These are phyloP conservation scores for Florisuga fusca DNA, from an alignment of 2,797 vertebrate genomes.

Conservation along the genomic window DNA sequence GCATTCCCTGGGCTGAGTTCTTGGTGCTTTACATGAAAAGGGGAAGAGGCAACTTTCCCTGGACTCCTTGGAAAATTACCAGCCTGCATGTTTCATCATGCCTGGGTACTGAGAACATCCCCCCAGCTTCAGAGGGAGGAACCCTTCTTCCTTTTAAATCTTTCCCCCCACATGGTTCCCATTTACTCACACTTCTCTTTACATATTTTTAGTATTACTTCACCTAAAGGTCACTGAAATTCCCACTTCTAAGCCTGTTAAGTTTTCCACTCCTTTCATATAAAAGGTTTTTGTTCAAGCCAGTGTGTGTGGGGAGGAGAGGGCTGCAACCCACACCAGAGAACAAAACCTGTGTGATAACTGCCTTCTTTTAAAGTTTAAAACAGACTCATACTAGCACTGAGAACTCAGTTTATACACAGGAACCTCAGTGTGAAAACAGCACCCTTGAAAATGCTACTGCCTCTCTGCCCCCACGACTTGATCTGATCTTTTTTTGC, in stretches of 20 bases:
- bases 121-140: not conserved
- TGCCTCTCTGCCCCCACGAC: not conserved
- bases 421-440: not conserved
- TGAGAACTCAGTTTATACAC: not conserved
- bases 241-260: slow-evolving; percentile 19
- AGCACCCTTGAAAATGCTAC: not conserved
- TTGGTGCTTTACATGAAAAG: not conserved
- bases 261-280: slow-evolving; percentile 1
- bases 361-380: not conserved
- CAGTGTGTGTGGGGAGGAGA: not conserved
- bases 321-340: not conserved
- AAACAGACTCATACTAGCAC: not conserved
- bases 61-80: not conserved
- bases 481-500: not conserved
- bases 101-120: not conserved
- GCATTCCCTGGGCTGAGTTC: not conserved
- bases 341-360: not conserved
- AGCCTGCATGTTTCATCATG: not conserved
- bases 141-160: slow-evolving; percentile 3
- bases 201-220: slow-evolving; percentile 8
- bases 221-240: slow-evolving; percentile 44
- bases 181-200: slow-evolving; percentile 28
- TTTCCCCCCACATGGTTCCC: slow-evolving; percentile 19
- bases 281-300: not conserved
- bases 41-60: not conserved